phyloP scores from a whole-genome alignment of 1,140 invertebrate genomes.

The Leptoteleia sp. region DNA sequence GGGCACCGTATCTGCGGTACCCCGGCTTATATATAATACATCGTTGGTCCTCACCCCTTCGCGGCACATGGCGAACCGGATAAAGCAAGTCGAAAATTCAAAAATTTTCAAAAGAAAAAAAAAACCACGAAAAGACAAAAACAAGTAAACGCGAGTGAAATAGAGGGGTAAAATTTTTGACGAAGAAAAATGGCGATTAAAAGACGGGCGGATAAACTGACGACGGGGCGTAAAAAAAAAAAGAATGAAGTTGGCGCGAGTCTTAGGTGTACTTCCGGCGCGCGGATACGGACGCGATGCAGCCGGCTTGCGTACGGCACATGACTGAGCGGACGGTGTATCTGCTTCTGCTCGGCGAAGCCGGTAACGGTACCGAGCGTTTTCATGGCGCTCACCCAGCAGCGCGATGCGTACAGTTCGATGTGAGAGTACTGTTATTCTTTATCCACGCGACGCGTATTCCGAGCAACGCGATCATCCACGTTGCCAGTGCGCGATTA shows the following conservation, averaged over 20 bases:
- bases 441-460: conserved; percentile 68
- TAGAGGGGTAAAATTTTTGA: too few species aligned
- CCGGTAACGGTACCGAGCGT: conserved; percentile 75
- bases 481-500: conserved; percentile 23
- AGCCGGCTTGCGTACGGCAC: conserved; percentile 58
- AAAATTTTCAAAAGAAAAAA: too few species aligned
- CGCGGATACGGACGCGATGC: conserved; percentile 33
- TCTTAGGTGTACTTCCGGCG: conserved; percentile 24
- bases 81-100: too few species aligned
- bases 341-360: conserved; percentile 66
- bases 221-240: too few species aligned
- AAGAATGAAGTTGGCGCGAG: too few species aligned
- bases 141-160: neutral
- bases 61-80: conserved; percentile 18
- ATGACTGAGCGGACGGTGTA: conserved; percentile 59
- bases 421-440: conserved; percentile 77
- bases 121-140: too few species aligned
- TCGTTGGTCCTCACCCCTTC: conserved; percentile 4
- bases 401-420: conserved; percentile 63
- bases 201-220: too few species aligned
- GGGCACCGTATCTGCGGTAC: neutral
- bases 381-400: conserved; percentile 71
- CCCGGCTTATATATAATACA: conserved; percentile 10
- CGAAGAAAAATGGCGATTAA: too few species aligned
- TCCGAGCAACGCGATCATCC: conserved; percentile 46